Base-by-base conservation (phyloP, 1,140 invertebrate genomes). In the Eciton burchellii region DNA sequence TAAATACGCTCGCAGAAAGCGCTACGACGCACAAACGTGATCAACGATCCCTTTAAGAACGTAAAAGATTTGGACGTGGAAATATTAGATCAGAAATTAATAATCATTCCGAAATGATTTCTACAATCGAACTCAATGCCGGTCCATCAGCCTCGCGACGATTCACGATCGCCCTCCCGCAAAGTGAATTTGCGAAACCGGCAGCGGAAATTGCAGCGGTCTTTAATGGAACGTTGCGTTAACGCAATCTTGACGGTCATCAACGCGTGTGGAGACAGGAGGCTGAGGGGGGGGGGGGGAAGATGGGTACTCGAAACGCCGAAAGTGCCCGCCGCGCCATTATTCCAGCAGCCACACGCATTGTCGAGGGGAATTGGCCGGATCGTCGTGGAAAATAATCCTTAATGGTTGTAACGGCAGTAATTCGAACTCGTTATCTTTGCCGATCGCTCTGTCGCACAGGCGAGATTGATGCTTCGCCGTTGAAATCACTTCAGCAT, bases 341-440 rank as follows among this genome's bases (percentile, higher is more conserved):
- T 87, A 84, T 73, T 77, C 45, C 26, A 3, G 12, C 43, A n/a
- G 4, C 70, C n/a, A n/a, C n/a, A n/a, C n/a, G n/a, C n/a, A 87
- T 87, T 87, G 85, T 87, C 73, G 81, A 70, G 16, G 65, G 74
- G n/a, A 14, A 70, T 35, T 29, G 52, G 74, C 71, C 49, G 47
- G 85, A 87, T 87, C 70, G 63, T 62, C 19, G 57, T 52, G 68
- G 81, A 87, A 86, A 83, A 86, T 83, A 83, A 56, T 65, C 68
- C 56, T 87, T 73, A 84, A 81, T 72, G 49, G 29, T 26, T 35
- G 12, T 56, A 45, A 19, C 63, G 26, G 29, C 71, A 65, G 72
- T 87, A 84, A 84, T 87, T 70, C 72, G 49, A 76, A 85, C 56
- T 81, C 52, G 47, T 60, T 86, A 72, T 86, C 84, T 86, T 19